Conservation (phyloP, 2,888 invertebrate species). For the Pachycephus smyrnensis region DNA sequence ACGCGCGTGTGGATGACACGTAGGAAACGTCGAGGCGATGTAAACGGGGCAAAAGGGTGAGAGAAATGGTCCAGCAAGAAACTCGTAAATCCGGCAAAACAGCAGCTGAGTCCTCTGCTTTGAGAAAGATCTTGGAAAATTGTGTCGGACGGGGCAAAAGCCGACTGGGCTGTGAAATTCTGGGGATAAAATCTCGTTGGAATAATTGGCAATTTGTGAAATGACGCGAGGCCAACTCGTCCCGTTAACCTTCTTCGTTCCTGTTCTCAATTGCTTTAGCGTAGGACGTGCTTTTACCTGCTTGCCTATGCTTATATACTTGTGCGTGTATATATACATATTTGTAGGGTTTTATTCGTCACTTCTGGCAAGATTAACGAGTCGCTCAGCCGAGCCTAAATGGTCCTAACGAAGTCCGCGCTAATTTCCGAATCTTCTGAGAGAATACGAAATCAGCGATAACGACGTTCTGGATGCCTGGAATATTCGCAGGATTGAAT, state of each 20-base stretch:
- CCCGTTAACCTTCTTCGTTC: neutral
- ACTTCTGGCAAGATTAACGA: neutral
- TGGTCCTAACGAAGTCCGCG: neutral
- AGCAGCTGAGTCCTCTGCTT: neutral
- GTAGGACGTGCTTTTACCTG: neutral
- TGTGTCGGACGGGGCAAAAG: neutral
- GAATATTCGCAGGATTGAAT: neutral
- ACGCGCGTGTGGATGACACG: neutral
- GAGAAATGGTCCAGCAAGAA: neutral
- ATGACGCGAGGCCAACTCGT: conserved; percentile 20
- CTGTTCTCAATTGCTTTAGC: neutral
- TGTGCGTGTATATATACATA: neutral
- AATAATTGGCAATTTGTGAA: conserved; percentile 45
- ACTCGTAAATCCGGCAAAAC: neutral
- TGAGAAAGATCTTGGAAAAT: neutral
- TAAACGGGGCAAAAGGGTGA: no score
- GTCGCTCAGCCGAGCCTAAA: neutral
- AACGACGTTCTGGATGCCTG: neutral
- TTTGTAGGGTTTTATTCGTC: neutral
- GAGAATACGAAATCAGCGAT: neutral
- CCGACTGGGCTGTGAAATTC: neutral
- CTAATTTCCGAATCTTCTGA: neutral
- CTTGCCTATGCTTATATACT: neutral
- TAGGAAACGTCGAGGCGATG: no score
- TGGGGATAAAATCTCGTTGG: conserved; percentile 32